phyloP scores from a whole-genome alignment of 1,140 invertebrate species.

The Drosophila trapezifrons region DNA sequence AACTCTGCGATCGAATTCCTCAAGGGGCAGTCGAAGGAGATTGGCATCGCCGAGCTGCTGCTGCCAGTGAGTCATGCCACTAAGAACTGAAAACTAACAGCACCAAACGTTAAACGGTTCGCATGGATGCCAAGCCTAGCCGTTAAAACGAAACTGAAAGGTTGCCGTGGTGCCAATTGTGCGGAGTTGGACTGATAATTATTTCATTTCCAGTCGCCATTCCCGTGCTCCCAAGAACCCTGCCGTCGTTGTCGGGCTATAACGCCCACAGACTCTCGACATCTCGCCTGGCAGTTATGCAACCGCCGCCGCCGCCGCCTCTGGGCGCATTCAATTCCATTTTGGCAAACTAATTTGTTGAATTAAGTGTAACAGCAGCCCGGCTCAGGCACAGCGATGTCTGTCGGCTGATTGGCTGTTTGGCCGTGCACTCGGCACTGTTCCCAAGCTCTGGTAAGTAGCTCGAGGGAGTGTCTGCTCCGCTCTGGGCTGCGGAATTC shows the following conservation, averaged over 20 bases:
- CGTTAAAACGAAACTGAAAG: slow-evolving; percentile 39
- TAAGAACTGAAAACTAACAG: slow-evolving; percentile 2
- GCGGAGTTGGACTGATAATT: slow-evolving; percentile 39
- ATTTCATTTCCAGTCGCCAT: slow-evolving; percentile 26
- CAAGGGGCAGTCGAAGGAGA: slow-evolving; percentile 3
- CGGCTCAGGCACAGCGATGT: slow-evolving; percentile 1
- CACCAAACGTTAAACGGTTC: slow-evolving; percentile 14
- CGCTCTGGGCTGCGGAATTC: slow-evolving; percentile 21
- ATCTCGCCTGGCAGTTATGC: slow-evolving; percentile 15
- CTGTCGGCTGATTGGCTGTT: slow-evolving; percentile 4
- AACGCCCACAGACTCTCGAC: slow-evolving; percentile 27
- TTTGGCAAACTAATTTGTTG: slow-evolving; percentile 42
- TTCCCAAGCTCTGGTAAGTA: slow-evolving; percentile 20
- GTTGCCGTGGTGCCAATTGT: slow-evolving; percentile 32
- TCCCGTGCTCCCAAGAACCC: slow-evolving; percentile 19
- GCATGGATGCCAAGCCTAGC: slow-evolving; percentile 35
- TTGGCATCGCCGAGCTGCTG: slow-evolving; percentile 9
- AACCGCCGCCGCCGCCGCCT: slow-evolving; percentile 15
- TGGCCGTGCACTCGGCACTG: slow-evolving; percentile 5
- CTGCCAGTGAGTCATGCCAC: slow-evolving; percentile 28
- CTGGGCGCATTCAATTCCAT: slow-evolving; percentile 29
- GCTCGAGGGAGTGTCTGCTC: slow-evolving; percentile 39
- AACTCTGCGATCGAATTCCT: not conserved
- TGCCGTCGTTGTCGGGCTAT: slow-evolving; percentile 1
- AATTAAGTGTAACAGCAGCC: slow-evolving; percentile 31